Evolutionary conservation across 2,888 invertebrate species (phyloP).

Genomic region (Melipona beecheii): DNA sequence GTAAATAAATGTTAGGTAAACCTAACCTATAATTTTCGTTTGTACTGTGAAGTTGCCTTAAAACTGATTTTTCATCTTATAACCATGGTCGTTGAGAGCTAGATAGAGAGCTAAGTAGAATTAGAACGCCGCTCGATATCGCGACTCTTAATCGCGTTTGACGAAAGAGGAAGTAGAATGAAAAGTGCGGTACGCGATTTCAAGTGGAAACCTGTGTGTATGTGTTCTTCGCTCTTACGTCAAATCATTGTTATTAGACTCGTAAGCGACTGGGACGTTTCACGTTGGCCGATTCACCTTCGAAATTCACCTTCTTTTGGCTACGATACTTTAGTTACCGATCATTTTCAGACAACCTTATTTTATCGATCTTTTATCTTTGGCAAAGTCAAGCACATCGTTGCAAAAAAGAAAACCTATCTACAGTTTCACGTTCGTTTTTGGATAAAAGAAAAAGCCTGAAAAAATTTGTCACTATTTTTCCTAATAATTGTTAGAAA

Average conservation of each 20-base stretch:
- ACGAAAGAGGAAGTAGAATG: slow-evolving; percentile 31
- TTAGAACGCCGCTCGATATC: slow-evolving; percentile 1
- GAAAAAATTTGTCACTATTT: no score
- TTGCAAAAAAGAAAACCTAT: not conserved
- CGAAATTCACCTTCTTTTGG: not conserved
- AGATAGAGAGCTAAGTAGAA: not conserved
- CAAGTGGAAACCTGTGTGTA: slow-evolving; percentile 15
- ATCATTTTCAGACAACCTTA: not conserved
- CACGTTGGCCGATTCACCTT: slow-evolving; percentile 6
- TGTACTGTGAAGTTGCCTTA: no score
- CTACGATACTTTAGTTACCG: not conserved
- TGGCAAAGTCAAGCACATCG: not conserved
- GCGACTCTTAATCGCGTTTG: slow-evolving; percentile 26
- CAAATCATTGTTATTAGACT: slow-evolving; percentile 35
- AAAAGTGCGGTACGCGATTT: slow-evolving; percentile 19
- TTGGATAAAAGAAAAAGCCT: no score
- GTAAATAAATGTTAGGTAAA: not conserved
- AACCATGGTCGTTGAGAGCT: not conserved
- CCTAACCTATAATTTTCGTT: no score
- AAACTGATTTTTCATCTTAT: not conserved
- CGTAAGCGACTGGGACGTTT: slow-evolving; percentile 42
- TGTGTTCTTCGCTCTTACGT: not conserved
- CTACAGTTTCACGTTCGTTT: no score
- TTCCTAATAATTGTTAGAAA: no score
- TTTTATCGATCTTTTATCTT: no score